Evolutionary conservation across 1,140 invertebrate genomes (phyloP).

Genomic region (Drosophila ogumai): DNA sequence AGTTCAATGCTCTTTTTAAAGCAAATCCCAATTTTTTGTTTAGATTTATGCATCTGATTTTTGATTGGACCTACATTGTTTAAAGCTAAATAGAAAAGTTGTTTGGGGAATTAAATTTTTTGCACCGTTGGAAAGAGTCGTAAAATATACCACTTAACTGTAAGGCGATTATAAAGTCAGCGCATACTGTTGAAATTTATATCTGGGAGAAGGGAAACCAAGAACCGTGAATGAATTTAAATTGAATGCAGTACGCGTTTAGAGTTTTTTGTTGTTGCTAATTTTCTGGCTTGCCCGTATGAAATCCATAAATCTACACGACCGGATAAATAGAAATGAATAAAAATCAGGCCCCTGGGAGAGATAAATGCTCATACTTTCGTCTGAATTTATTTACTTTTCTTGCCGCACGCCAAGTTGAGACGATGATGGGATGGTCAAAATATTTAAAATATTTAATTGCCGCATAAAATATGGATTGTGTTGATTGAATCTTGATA

Average conservation of each 20-base stretch:
- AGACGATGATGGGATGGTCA: constrained; percentile 40
- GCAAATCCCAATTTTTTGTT: constrained; percentile 6
- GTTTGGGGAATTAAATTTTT: constrained; percentile 26
- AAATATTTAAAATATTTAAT: constrained; percentile 67
- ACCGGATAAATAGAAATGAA: constrained; percentile 48
- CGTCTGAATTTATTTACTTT: constrained; percentile 45
- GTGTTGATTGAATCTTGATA: constrained; percentile 45
- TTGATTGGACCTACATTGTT: constrained; percentile 27
- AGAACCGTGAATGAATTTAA: constrained; percentile 30
- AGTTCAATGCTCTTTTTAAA: background rate
- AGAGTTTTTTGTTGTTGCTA: constrained; percentile 10
- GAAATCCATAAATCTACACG: constrained; percentile 52
- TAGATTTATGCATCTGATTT: constrained; percentile 21
- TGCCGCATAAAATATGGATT: constrained; percentile 50
- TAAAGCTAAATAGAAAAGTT: constrained; percentile 28
- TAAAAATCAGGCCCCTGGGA: constrained; percentile 19
- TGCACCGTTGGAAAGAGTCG: constrained; percentile 13
- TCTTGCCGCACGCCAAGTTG: constrained; percentile 37
- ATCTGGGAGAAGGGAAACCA: background rate
- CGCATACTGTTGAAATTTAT: constrained; percentile 15
- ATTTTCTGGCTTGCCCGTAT: background rate
- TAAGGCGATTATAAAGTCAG: constrained; percentile 32
- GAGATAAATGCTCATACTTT: constrained; percentile 45
- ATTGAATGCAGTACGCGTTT: constrained; percentile 50
- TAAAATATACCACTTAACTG: constrained; percentile 40